Percentiles rank a stretch among this genome's conserved stretches.
Evolutionary conservation across 2,797 vertebrate species (phyloP).

Genomic region (Catostomus latipinnis): DNA sequence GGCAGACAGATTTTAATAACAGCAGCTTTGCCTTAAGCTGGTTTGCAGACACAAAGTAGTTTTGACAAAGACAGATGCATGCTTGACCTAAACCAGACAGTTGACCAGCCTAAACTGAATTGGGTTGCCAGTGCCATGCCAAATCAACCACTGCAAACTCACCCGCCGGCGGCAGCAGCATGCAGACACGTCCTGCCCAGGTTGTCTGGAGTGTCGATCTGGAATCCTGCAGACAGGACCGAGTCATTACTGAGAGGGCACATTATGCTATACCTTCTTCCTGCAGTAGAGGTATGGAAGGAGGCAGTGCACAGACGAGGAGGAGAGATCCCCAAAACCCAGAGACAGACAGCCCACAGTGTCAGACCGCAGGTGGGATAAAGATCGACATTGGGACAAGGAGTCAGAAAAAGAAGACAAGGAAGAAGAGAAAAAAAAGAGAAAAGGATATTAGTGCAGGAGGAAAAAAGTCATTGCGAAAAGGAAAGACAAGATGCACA

Average conservation of each 20-base stretch:
- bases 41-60: neutral
- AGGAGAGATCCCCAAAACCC: conserved; percentile 38
- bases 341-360: conserved; percentile 53
- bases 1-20: no score
- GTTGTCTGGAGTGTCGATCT: conserved; percentile 95
- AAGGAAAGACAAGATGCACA: conserved; percentile 48
- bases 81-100: neutral
- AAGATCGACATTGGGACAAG: conserved; percentile 31
- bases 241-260: conserved; percentile 92
- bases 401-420: conserved; percentile 28
- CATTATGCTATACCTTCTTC: conserved; percentile 93
- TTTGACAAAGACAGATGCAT: neutral
- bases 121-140: neutral
- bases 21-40: neutral
- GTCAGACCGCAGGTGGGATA: conserved; percentile 38
- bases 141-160: conserved; percentile 67
- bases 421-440: conserved; percentile 37
- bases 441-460: conserved; percentile 53
- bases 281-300: conserved; percentile 74
- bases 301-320: conserved; percentile 28
- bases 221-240: conserved; percentile 98
- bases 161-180: conserved; percentile 96
- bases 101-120: neutral
- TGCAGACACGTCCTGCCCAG: conserved; percentile 97
- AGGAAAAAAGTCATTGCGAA: conserved; percentile 44